These are phyloP conservation scores for Coptodon rendalli DNA, from an alignment of 2,113 vertebrate genomes.

Conservation along the genomic window DNA sequence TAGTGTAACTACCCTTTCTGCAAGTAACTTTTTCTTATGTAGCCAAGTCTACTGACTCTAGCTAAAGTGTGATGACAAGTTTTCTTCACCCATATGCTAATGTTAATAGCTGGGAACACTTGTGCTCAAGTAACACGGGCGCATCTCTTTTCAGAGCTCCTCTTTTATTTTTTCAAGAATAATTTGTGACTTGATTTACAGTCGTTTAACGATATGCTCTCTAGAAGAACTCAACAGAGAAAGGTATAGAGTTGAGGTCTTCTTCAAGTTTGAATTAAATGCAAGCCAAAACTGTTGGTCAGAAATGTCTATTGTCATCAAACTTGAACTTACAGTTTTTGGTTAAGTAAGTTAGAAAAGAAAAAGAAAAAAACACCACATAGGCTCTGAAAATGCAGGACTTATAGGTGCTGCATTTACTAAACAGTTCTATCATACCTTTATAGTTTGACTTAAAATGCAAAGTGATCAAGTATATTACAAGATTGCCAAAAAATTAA, in stretches of 20 bases:
- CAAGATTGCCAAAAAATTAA: not conserved
- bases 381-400: not conserved
- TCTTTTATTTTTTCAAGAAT: not conserved
- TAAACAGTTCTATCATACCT: not conserved
- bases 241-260: not conserved
- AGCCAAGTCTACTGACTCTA: not conserved
- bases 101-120: not conserved
- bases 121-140: not conserved
- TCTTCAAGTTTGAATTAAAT: not conserved
- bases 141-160: not conserved
- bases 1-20: not conserved
- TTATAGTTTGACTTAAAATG: not conserved
- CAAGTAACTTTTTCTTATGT: not conserved
- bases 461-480: not conserved
- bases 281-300: not conserved
- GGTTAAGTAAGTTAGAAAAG: not conserved
- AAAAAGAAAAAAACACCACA: not conserved
- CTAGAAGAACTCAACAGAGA: not conserved
- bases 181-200: not conserved
- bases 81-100: not conserved
- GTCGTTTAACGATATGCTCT: not conserved
- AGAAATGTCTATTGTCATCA: not conserved
- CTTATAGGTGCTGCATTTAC: not conserved
- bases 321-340: not conserved
- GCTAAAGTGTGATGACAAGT: not conserved